These are phyloP conservation scores for Phenacoccus solenopsis DNA, from an alignment of 1,140 invertebrate genomes.

Conservation along the genomic window DNA sequence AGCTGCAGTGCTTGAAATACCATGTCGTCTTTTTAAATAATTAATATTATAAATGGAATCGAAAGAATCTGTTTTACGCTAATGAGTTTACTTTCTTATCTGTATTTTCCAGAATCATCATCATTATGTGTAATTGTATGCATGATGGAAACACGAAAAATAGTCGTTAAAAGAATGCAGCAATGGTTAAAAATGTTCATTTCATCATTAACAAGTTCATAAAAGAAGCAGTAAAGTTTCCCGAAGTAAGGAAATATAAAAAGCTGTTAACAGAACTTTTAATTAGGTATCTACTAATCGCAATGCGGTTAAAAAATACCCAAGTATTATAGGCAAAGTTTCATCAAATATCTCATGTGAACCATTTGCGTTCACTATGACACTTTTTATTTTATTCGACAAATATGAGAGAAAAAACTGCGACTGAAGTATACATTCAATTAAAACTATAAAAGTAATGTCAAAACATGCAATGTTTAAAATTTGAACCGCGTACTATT, in stretches of 20 bases:
- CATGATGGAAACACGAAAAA: background rate
- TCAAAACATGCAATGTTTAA: background rate
- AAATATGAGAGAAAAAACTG: background rate
- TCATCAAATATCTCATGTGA: no score
- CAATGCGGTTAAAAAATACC: background rate
- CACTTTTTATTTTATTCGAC: background rate
- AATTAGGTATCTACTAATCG: background rate
- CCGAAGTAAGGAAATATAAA: no score
- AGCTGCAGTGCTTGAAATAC: no score
- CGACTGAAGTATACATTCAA: background rate
- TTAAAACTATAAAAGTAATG: conserved; percentile 6
- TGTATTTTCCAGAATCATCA: background rate
- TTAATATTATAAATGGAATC: no score
- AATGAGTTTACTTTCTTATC: background rate
- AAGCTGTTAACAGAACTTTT: background rate
- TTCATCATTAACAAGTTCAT: no score
- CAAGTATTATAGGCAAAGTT: background rate
- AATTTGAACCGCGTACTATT: conserved; percentile 11
- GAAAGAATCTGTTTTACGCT: no score
- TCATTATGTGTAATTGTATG: background rate
- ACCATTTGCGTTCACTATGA: no score
- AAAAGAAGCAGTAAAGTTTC: no score
- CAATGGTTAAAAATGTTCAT: no score
- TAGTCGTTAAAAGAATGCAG: background rate
- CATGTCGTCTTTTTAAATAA: no score